phyloP scores from a whole-genome alignment of 2,888 invertebrate genomes.

The Drosophila seclusa region DNA sequence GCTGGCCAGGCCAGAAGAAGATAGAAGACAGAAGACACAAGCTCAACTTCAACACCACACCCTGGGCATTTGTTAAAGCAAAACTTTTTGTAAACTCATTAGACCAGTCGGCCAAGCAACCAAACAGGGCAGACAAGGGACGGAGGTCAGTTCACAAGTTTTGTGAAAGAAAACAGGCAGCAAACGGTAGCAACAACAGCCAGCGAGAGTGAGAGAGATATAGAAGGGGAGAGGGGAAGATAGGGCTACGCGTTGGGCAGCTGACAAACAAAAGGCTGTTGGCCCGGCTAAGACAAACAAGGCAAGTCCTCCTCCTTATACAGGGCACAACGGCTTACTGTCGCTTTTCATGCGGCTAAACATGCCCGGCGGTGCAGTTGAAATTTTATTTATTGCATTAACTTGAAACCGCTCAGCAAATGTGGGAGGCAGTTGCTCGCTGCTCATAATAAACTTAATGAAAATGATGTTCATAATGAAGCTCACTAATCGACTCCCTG shows the following conservation, averaged over 20 bases:
- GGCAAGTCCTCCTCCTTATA: conserved; percentile 73
- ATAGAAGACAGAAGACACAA: conserved; percentile 5
- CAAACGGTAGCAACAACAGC: conserved; percentile 16
- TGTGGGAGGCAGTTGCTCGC: conserved; percentile 3
- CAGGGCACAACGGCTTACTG: conserved; percentile 68
- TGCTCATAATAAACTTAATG: conserved; percentile 73
- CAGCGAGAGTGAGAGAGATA: neutral
- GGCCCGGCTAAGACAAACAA: conserved; percentile 69
- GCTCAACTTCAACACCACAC: conserved; percentile 8
- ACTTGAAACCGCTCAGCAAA: conserved; percentile 65
- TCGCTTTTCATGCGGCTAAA: conserved; percentile 80
- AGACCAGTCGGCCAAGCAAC: conserved; percentile 71
- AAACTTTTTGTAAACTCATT: conserved; percentile 79
- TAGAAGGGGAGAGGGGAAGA: conserved; percentile 2
- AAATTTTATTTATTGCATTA: conserved; percentile 81
- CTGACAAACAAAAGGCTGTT: conserved; percentile 65
- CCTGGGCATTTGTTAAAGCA: conserved; percentile 66
- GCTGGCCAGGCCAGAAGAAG: neutral
- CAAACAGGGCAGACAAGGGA: conserved; percentile 24
- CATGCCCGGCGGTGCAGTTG: conserved; percentile 79
- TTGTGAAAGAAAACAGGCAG: conserved; percentile 66
- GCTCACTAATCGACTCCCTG: conserved; percentile 74
- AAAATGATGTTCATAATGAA: conserved; percentile 77
- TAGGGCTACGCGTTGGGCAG: conserved; percentile 19
- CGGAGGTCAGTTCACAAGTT: conserved; percentile 47